phyloP scores from a whole-genome alignment of 2,888 invertebrate genomes.

The Acanthosepion pharaonis region DNA sequence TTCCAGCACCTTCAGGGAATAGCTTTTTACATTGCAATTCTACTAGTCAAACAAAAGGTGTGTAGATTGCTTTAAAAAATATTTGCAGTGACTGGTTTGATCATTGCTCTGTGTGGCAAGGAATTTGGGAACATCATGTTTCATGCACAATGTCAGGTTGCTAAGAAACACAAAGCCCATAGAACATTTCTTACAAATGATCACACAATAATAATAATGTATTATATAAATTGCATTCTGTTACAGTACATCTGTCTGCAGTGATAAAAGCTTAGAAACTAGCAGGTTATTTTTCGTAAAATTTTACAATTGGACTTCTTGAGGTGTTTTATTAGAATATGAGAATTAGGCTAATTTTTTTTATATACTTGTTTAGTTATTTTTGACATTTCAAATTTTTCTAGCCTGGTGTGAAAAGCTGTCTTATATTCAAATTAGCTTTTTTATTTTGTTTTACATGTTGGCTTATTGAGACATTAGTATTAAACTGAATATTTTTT shows the following conservation, averaged over 20 bases:
- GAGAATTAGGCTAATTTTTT: not conserved
- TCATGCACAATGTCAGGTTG: not conserved
- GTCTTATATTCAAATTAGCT: too few relatives aligned
- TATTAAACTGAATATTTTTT: too few relatives aligned
- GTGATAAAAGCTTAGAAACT: not conserved
- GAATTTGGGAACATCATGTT: not conserved
- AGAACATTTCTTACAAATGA: not conserved
- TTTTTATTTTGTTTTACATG: too few relatives aligned
- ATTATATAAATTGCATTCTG: slow-evolving; percentile 5
- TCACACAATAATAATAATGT: not conserved
- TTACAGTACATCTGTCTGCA: not conserved
- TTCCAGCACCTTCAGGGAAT: not conserved
- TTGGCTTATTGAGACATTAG: too few relatives aligned
- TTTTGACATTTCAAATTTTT: not conserved
- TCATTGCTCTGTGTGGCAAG: not conserved
- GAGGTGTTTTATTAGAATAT: not conserved
- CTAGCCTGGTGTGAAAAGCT: too few relatives aligned
- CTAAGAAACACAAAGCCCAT: not conserved
- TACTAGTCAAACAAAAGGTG: not conserved
- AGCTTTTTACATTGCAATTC: not conserved
- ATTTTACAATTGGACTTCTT: not conserved
- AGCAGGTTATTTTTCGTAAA: not conserved
- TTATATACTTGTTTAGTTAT: not conserved
- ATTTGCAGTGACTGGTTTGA: slow-evolving; percentile 4
- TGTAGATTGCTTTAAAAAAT: not conserved